Conservation (phyloP, 2,888 invertebrate species). For the Schizotus pectinicornis region DNA sequence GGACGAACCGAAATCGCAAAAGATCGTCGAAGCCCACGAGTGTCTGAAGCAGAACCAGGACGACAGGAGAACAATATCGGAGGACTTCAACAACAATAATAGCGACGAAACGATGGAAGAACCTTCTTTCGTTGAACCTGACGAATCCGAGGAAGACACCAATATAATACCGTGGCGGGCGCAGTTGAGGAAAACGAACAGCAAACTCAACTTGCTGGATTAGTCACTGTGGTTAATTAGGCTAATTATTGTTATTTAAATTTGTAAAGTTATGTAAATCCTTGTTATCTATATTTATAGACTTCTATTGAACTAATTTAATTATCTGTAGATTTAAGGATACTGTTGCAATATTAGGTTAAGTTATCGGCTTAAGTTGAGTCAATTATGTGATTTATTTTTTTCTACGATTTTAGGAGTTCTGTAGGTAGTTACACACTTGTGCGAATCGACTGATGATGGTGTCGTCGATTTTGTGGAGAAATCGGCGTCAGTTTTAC, state of each 20-base stretch:
- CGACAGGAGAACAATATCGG: constrained; percentile 43
- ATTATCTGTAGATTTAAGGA: constrained; percentile 8
- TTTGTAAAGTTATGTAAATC: constrained; percentile 20
- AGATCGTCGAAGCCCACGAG: constrained; percentile 51
- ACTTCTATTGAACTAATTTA: constrained; percentile 1
- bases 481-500: too few species aligned
- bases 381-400: constrained; percentile 25
- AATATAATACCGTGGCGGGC: constrained; percentile 88
- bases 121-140: constrained; percentile 39
- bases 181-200: constrained; percentile 87
- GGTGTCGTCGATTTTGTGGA: not conserved
- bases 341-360: constrained; percentile 22
- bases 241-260: constrained; percentile 5
- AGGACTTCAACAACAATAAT: constrained; percentile 51
- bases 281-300: constrained; percentile 25
- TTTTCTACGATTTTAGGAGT: constrained; percentile 10
- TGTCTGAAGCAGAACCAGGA: constrained; percentile 54
- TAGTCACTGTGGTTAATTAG: constrained; percentile 44
- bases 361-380: constrained; percentile 15
- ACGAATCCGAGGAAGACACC: constrained; percentile 66
- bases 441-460: constrained; percentile 8
- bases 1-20: constrained; percentile 63
- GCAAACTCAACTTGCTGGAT: constrained; percentile 83
- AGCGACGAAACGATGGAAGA: constrained; percentile 51
- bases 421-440: too few species aligned